Base-by-base conservation (phyloP, 2,888 invertebrate genomes). In the Amblyjoppa fuscipennis region DNA sequence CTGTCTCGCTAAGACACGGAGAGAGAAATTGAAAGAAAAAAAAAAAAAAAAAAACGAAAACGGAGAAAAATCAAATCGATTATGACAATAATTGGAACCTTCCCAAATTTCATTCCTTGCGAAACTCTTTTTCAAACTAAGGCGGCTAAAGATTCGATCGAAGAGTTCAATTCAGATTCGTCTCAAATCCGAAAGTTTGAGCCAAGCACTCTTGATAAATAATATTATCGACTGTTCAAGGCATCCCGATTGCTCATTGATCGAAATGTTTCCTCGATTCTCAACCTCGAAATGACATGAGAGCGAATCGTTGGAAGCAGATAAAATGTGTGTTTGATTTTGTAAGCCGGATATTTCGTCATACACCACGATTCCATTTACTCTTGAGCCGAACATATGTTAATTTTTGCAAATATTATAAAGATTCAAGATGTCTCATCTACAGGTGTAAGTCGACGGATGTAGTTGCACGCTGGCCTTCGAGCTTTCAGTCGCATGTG, bases 391-490 rank as follows among this genome's bases (percentile, higher is more conserved):
- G 61, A 64, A 64, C 6, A 61, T 34, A n/a, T 34, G 61, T 31
- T 13, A 64, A 64, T 45, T 45, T 13, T 45, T 45, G 61, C 61
- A 64, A 64, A 64, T 64, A 64, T 64, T 64, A n/a, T 34, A 64
- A 64, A 28, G 61, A 28, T 64, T n/a, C 16, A 6, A 64, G 31
- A 64, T 2, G 6, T 34, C 31, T 64, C 61, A 34, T 64, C 31
- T 28, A 11, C 28, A 61, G 13, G 4, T 31, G 61, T 25, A 61
- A 61, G 25, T 61, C 28, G 61, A 11, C 28, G 4, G 16, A 1
- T 61, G 61, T 28, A 61, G 5, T 31, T 61, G 0, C 28, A 28
- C 31, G n/a, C 1, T 2, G 61, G 31, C 61, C 61, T 34, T 31
- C 61, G 61, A 16, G 61, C 28, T 31, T 5, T n/a, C 6, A 16